Percentiles rank a stretch among this genome's conserved stretches.
phyloP scores from a whole-genome alignment of 2,797 vertebrate species.

The Chiroxiphia lanceolata region DNA sequence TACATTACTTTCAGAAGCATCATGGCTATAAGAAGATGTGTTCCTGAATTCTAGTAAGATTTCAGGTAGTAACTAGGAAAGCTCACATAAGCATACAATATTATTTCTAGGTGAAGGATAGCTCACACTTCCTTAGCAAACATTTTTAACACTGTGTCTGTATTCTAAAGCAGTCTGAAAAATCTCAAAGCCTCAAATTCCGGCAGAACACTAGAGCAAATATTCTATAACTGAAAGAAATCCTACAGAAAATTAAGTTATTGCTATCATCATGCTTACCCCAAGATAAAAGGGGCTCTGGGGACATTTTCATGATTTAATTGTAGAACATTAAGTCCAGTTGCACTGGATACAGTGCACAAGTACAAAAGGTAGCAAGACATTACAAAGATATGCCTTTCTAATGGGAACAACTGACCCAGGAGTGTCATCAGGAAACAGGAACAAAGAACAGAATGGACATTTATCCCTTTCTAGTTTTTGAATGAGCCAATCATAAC shows the following conservation, averaged over 20 bases:
- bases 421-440: background rate
- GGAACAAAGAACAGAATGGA: background rate
- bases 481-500: background rate
- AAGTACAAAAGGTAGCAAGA: background rate
- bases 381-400: background rate
- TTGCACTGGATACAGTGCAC: background rate
- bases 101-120: background rate
- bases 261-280: background rate
- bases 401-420: background rate
- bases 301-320: background rate
- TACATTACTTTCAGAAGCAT: background rate
- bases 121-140: background rate
- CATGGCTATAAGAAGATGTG: background rate
- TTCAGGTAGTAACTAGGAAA: background rate
- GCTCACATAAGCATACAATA: background rate
- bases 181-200: background rate
- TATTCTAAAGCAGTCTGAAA: background rate
- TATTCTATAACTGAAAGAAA: background rate
- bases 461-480: background rate
- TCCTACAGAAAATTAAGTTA: background rate
- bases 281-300: background rate
- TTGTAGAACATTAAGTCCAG: background rate
- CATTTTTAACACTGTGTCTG: background rate
- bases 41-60: background rate
- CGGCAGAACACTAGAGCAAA: background rate